Percentiles rank a stretch among this genome's conserved stretches.
Evolutionary conservation across 2,113 vertebrate species (phyloP).

Genomic region (Eptesicus fuscus): DNA sequence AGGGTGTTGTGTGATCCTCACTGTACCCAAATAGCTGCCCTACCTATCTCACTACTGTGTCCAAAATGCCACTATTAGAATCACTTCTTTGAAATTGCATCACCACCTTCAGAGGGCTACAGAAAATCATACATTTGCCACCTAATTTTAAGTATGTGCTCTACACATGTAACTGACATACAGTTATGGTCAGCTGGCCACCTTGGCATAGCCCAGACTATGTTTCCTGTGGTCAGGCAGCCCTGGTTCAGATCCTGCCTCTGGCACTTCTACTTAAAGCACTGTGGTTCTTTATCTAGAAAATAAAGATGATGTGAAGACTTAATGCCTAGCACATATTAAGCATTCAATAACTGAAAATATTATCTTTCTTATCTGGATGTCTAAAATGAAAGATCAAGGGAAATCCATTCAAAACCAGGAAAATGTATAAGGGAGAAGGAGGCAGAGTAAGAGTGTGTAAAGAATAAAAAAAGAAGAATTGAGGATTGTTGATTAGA

Average conservation of each 20-base stretch:
- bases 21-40: not conserved
- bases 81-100: not conserved
- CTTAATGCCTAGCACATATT: not conserved
- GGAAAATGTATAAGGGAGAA: not conserved
- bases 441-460: not conserved
- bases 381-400: not conserved
- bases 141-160: not conserved
- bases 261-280: not conserved
- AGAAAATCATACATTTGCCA: not conserved
- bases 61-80: not conserved
- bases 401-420: not conserved
- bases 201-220: fast-evolving
- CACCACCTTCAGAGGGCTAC: not conserved
- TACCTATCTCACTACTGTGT: not conserved
- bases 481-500: not conserved
- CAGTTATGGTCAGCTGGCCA: not conserved
- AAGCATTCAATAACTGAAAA: not conserved
- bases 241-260: not conserved
- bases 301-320: not conserved
- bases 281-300: not conserved
- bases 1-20: not conserved
- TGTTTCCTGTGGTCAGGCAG: not conserved
- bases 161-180: not conserved
- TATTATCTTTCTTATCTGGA: not conserved
- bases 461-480: not conserved